A percentile compares a stretch with the other conserved stretches of the same genome.
These are phyloP conservation scores for Blastomussa wellsi DNA, from an alignment of 92 coral and sea anemone species.

Conservation along the genomic window DNA sequence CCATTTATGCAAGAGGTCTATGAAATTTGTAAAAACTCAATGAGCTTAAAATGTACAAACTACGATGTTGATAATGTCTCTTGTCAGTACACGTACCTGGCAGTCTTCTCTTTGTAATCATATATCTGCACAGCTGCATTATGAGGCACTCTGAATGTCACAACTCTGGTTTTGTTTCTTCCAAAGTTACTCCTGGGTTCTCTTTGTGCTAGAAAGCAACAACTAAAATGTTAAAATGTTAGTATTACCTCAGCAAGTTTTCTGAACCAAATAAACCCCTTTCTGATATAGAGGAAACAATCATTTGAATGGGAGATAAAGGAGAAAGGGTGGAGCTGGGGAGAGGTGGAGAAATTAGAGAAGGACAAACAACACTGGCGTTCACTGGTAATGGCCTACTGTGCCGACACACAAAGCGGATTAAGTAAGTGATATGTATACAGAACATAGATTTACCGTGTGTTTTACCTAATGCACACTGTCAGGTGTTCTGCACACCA, in stretches of 20 bases:
- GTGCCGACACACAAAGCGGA: not conserved
- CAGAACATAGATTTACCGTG: too few species aligned
- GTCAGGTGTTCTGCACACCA: too few species aligned
- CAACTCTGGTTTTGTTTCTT: slow-evolving; percentile 91
- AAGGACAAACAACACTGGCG: not conserved
- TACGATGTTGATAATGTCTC: too few species aligned
- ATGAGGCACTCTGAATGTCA: slow-evolving; percentile 95
- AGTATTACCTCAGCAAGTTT: too few species aligned
- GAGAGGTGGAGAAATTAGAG: not conserved
- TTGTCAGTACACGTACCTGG: slow-evolving; percentile 70
- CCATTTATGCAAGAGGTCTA: too few species aligned
- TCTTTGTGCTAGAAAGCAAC: not conserved
- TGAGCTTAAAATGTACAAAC: too few species aligned
- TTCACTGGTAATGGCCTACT: not conserved
- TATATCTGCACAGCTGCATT: slow-evolving; percentile 99
- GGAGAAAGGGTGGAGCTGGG: not conserved
- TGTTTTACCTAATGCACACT: too few species aligned
- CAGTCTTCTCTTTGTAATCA: slow-evolving; percentile 97
- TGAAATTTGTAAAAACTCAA: too few species aligned
- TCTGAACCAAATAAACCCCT: too few species aligned
- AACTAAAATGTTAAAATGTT: too few species aligned
- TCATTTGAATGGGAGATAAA: not conserved
- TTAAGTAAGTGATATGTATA: too few species aligned
- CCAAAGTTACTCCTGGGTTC: slow-evolving; percentile 19
- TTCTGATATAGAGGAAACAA: too few species aligned